phyloP scores from a whole-genome alignment of 2,888 invertebrate genomes.

The Nephrotoma flavescens region DNA sequence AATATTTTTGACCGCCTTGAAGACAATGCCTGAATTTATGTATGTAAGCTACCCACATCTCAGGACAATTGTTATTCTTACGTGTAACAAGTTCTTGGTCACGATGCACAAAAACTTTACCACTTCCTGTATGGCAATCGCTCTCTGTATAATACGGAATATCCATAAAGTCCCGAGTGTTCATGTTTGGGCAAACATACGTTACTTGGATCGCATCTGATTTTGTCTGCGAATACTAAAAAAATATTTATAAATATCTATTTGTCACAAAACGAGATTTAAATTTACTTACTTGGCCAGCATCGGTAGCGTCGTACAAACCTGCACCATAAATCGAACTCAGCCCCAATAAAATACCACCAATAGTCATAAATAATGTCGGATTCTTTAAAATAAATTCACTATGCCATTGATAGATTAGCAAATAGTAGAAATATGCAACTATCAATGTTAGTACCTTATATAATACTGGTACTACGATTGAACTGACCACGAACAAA shows the following conservation, averaged over 20 bases:
- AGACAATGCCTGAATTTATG: background rate
- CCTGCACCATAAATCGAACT: background rate
- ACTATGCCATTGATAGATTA: background rate
- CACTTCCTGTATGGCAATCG: background rate
- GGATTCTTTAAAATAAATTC: background rate
- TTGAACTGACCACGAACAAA: background rate
- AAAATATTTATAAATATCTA: background rate
- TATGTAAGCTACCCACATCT: background rate
- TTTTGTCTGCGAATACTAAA: background rate
- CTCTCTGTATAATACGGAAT: background rate
- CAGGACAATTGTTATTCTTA: background rate
- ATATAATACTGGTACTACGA: background rate
- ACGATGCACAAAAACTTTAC: background rate
- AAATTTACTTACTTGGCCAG: background rate
- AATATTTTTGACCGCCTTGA: background rate
- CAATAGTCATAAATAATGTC: background rate
- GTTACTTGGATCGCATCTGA: background rate
- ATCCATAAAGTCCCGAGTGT: background rate
- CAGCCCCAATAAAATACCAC: background rate
- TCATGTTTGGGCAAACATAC: background rate
- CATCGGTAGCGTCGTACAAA: background rate
- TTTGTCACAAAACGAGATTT: background rate
- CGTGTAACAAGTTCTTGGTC: background rate
- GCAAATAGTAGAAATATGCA: background rate
- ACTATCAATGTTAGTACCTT: background rate